Percentiles rank a stretch among this genome's conserved stretches.
These are phyloP conservation scores for Spongia lamella DNA, from an alignment of 37 sponge, comb jelly and placozoan species.

Conservation along the genomic window DNA sequence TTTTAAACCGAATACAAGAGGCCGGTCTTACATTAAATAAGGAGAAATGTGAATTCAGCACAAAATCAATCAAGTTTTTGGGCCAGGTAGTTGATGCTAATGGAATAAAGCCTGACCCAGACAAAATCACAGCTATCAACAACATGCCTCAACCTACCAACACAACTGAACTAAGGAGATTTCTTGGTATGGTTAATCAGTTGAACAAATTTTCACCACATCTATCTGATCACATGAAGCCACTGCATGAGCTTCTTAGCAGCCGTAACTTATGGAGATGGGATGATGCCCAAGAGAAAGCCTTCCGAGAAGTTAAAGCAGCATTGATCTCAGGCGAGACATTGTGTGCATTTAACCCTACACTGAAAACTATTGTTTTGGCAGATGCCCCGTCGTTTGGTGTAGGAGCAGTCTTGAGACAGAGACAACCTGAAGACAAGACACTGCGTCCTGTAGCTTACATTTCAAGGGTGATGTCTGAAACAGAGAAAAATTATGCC, in stretches of 20 bases:
- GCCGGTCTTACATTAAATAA: constrained; percentile 14
- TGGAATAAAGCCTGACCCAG: no score
- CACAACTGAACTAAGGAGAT: constrained; percentile 21
- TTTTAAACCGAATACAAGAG: background rate
- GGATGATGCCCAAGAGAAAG: constrained; percentile 4
- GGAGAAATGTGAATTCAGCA: constrained; percentile 15
- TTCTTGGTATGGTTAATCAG: constrained; percentile 35
- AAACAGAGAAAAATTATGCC: constrained; percentile 20
- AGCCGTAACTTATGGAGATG: constrained; percentile 3
- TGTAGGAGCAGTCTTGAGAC: background rate
- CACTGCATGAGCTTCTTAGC: constrained; percentile 14
- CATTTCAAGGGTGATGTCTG: constrained; percentile 1
- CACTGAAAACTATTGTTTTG: no score
- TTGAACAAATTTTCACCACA: constrained; percentile 13
- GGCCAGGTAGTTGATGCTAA: constrained; percentile 21
- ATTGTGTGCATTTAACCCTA: constrained; percentile 7
- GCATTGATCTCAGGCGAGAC: background rate
- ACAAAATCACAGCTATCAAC: no score
- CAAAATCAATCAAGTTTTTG: constrained; percentile 18
- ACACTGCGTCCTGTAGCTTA: constrained; percentile 8
- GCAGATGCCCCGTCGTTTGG: background rate
- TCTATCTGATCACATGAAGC: constrained; percentile 6
- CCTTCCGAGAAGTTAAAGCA: constrained; percentile 2
- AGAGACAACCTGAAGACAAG: constrained; percentile 2
- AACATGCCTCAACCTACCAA: no score